Evolutionary conservation across 2,113 vertebrate species (phyloP).

Genomic region (Sebastes fasciatus): DNA sequence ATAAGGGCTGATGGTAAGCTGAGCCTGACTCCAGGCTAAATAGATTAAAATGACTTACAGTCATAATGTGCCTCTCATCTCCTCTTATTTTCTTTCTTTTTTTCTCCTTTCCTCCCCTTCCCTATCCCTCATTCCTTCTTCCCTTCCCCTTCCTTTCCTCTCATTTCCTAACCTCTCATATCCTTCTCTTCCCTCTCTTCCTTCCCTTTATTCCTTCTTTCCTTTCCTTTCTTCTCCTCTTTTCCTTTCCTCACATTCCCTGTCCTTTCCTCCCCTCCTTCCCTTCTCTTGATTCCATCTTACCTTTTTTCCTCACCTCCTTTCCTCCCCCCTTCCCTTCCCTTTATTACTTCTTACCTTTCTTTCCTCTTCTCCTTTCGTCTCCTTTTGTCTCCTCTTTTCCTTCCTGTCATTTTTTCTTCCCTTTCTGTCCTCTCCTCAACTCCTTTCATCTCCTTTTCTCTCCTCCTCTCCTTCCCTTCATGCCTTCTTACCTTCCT

Average conservation of each 20-base stretch:
- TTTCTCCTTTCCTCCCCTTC: neutral
- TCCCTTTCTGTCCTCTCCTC: too few relatives aligned
- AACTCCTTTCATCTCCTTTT: too few relatives aligned
- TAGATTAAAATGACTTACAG: conserved; percentile 52
- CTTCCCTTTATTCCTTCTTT: too few relatives aligned
- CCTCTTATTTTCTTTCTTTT: neutral
- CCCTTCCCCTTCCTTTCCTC: neutral
- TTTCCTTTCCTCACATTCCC: too few relatives aligned
- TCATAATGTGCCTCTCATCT: conserved; percentile 19
- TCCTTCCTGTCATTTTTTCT: too few relatives aligned
- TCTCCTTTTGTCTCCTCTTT: too few relatives aligned
- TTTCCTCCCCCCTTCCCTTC: neutral
- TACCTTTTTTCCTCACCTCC: too few relatives aligned
- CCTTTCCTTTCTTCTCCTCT: neutral
- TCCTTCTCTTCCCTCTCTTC: neutral
- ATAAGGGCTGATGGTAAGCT: conserved; percentile 56
- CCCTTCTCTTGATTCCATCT: neutral
- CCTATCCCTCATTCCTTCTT: neutral
- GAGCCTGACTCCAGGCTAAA: conserved; percentile 41
- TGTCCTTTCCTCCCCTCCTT: neutral
- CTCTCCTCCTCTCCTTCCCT: neutral
- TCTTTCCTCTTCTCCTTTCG: too few relatives aligned
- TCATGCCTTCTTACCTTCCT: neutral
- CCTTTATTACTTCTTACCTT: neutral
- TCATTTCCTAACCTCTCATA: neutral